Conservation (phyloP, 2,113 vertebrate species). For the Bubalus kerabau region DNA sequence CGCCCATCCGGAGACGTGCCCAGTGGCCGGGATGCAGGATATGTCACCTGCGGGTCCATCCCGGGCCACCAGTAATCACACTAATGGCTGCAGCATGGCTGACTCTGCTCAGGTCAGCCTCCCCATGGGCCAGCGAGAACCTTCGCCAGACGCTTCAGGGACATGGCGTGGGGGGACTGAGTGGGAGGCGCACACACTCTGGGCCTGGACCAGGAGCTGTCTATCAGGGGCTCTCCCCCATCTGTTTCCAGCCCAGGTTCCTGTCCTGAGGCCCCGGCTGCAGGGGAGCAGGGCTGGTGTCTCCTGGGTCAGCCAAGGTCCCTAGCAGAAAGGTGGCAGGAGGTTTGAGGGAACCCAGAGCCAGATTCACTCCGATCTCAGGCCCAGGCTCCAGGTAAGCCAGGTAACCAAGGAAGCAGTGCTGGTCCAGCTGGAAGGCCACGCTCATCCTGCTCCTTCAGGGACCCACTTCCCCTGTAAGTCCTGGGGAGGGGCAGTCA, state of each 20-base stretch:
- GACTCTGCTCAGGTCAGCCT: not conserved
- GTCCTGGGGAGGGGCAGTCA: fast-evolving
- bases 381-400: not conserved
- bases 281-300: not conserved
- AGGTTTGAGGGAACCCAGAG: not conserved
- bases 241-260: not conserved
- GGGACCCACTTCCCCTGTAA: not conserved
- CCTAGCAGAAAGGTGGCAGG: not conserved
- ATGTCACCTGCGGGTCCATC: not conserved
- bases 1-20: fast-evolving
- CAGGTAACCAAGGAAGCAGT: not conserved
- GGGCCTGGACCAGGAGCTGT: not conserved
- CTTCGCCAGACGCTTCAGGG: not conserved
- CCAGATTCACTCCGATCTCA: fast-evolving
- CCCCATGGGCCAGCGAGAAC: no score
- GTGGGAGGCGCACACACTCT: not conserved
- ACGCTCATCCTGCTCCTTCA: no score
- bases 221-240: fast-evolving
- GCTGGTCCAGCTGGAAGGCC: not conserved
- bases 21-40: fast-evolving
- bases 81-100: not conserved
- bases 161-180: fast-evolving
- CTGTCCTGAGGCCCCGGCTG: not conserved
- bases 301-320: not conserved
- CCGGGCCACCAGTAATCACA: not conserved